Conservation (phyloP, 37 sponge, comb jelly and placozoan genomes). For the Aplysina aerophoba region DNA sequence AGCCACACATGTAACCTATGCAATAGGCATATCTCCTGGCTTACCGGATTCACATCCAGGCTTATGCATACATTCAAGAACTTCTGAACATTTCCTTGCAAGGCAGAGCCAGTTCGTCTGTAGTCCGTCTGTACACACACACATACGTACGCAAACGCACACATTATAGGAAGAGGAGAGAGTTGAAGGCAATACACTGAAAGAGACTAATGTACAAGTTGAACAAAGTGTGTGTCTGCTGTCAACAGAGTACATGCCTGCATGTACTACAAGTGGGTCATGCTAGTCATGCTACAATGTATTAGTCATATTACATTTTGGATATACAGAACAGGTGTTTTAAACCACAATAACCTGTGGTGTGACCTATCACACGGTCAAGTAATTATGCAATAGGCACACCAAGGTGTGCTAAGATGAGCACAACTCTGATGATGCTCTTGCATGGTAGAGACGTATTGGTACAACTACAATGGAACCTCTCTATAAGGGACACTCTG, state of each 20-base stretch:
- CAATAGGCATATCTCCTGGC: not conserved
- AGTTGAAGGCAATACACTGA: not conserved
- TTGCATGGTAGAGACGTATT: too few relatives aligned
- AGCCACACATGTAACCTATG: not conserved
- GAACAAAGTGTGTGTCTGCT: not conserved
- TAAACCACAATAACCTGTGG: too few relatives aligned
- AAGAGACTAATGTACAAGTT: not conserved
- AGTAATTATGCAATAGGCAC: too few relatives aligned
- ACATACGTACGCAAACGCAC: not conserved
- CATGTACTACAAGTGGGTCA: not conserved
- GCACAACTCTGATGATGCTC: too few relatives aligned
- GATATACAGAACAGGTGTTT: too few relatives aligned
- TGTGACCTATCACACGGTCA: too few relatives aligned
- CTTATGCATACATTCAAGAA: conserved; percentile 71
- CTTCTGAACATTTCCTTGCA: conserved; percentile 70
- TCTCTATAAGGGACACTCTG: too few relatives aligned
- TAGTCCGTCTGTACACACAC: conserved; percentile 61
- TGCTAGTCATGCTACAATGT: not conserved
- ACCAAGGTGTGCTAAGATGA: too few relatives aligned
- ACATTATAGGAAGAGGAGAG: not conserved
- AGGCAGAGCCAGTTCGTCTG: conserved; percentile 39
- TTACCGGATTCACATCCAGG: conserved; percentile 68
- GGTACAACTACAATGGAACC: too few relatives aligned
- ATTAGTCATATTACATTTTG: not conserved
- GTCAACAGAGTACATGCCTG: not conserved